Evolutionary conservation across 2,888 invertebrate genomes (phyloP), one percentile per base, ranked within the genome.

Genomic region (Reticulitermes lucifugus): DNA sequence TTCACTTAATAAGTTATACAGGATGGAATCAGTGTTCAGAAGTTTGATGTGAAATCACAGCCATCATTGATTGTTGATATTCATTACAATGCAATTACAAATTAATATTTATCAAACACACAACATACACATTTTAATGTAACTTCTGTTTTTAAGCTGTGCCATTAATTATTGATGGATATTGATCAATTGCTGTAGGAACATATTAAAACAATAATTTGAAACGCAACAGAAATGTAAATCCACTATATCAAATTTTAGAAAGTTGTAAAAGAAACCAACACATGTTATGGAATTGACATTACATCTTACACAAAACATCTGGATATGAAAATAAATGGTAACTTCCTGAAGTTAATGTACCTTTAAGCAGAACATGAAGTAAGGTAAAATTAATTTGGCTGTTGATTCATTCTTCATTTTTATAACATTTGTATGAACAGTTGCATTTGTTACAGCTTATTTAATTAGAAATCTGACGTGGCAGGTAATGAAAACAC

Each of bases 31-130:
- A 73, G 18, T 73, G 21, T 29, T 73, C 29, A 41, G 41, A 41
- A 35, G 41, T 73, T 41, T 73, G 73, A 73, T 41, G 41, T 73
- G 41, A 41, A 73, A 60, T 80, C 80, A 80, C 80, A 80, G 80
- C 80, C 80, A 80, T 80, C 60, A 59, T 55, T 55, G 60, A 80
- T 80, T 80, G 55, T 80, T 80, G 73, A 73, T 29, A 73, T 41
- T 73, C 73, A 41, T 73, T 73, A 41, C 41, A 73, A 21, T n/a
- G 25, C 65, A 4, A 65, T 65, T 25, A 65, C 65, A 65, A 65
- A 65, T 65, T 65, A 65, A 65, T 65, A 25, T 65, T 35, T 35
- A 35, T 35, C 35, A 25, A 65, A 65, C n/a, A 6, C n/a, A 25
- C n/a, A 21, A 60, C 10, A 60, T 60, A 60, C 60, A 65, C 25